These are phyloP conservation scores for Thalpophila matura DNA, from an alignment of 2,888 invertebrate genomes.

Conservation along the genomic window DNA sequence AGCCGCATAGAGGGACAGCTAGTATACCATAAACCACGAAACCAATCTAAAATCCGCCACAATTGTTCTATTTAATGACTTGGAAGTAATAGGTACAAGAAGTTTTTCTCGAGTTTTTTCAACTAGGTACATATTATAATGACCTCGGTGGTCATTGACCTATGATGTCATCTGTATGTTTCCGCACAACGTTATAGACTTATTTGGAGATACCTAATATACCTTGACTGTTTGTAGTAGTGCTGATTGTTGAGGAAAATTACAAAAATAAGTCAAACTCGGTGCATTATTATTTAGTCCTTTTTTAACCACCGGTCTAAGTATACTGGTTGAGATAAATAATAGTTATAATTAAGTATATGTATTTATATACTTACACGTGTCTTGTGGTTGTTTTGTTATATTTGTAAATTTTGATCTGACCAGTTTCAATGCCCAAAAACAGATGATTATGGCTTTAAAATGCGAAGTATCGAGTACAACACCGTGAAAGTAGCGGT, in stretches of 20 bases:
- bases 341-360: slow-evolving; percentile 7
- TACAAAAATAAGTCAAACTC: neutral
- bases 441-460: too few relatives aligned
- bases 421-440: neutral
- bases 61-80: slow-evolving; percentile 43
- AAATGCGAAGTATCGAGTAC: too few relatives aligned
- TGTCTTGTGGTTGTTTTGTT: neutral
- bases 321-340: neutral
- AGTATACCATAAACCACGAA: neutral
- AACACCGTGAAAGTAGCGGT: too few relatives aligned
- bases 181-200: slow-evolving; percentile 47
- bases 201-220: slow-evolving; percentile 18
- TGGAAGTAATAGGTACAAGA: slow-evolving; percentile 20
- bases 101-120: slow-evolving; percentile 46
- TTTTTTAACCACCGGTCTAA: neutral
- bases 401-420: neutral
- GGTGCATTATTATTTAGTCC: neutral
- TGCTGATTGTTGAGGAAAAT: neutral
- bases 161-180: slow-evolving; percentile 45
- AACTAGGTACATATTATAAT: slow-evolving; percentile 17
- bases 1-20: too few relatives aligned
- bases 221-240: neutral
- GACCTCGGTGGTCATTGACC: slow-evolving; percentile 56
- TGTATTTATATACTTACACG: slow-evolving; percentile 10
- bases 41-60: slow-evolving; percentile 20